Conservation (phyloP, 2,797 vertebrate species). For the Cephalopachus bancanus region DNA sequence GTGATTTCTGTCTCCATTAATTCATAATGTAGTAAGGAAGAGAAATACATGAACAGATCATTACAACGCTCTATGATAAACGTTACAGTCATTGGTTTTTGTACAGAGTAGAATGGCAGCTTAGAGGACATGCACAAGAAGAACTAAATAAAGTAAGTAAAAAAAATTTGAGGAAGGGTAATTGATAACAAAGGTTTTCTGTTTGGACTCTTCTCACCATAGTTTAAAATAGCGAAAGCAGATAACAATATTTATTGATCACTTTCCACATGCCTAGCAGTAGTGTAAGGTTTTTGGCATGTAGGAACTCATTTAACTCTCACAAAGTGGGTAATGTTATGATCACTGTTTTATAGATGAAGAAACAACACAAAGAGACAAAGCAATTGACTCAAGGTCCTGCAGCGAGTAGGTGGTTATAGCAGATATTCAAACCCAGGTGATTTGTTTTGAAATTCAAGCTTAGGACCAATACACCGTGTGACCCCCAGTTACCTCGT, state of each 20-base stretch:
- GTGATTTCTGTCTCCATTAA: slow-evolving; percentile 46
- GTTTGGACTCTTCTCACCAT: background rate
- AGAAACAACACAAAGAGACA: slow-evolving; percentile 10
- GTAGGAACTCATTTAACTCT: slow-evolving; percentile 55
- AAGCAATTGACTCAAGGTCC: background rate
- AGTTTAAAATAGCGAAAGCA: background rate
- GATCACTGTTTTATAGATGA: slow-evolving; percentile 43
- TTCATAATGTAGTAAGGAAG: background rate
- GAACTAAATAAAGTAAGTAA: slow-evolving; percentile 20
- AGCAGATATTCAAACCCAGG: background rate
- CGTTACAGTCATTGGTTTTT: slow-evolving; percentile 37
- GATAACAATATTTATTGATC: background rate
- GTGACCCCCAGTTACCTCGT: background rate
- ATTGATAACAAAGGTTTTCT: slow-evolving; percentile 1
- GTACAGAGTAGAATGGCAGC: background rate
- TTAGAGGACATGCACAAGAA: background rate
- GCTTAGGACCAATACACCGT: background rate
- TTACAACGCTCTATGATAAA: background rate
- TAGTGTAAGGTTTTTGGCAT: slow-evolving; percentile 11
- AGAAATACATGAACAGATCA: slow-evolving; percentile 11
- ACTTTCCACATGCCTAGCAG: background rate
- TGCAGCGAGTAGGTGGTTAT: slow-evolving; percentile 9
- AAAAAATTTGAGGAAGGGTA: slow-evolving; percentile 44
- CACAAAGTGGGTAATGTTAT: background rate
- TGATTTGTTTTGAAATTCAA: slow-evolving; percentile 23